phyloP scores from a whole-genome alignment of 2,797 vertebrate genomes.

The Hypotaenidia okinawae region DNA sequence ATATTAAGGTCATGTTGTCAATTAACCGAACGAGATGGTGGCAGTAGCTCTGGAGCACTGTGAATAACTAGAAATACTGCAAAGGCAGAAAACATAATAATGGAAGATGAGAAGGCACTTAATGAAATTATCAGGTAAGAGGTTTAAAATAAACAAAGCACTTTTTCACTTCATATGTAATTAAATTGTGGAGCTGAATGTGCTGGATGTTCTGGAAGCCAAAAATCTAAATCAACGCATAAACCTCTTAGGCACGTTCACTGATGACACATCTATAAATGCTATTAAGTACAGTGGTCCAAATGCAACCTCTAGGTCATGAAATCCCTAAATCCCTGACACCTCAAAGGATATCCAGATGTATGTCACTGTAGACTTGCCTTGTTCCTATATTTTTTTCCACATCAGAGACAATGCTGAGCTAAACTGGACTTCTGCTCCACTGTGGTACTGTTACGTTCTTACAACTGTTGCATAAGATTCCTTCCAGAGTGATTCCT shows the following conservation, averaged over 20 bases:
- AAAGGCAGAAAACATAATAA: constrained; percentile 30
- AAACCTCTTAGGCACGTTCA: neutral
- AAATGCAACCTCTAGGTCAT: neutral
- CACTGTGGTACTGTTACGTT: neutral
- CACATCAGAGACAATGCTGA: neutral
- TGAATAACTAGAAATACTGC: neutral
- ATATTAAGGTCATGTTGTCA: neutral
- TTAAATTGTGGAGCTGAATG: constrained; percentile 28
- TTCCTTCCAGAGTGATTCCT: neutral
- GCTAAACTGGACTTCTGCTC: neutral
- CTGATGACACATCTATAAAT: neutral
- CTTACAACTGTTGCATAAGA: neutral
- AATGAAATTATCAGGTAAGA: constrained; percentile 45
- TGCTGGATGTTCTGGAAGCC: constrained; percentile 7
- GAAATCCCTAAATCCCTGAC: neutral
- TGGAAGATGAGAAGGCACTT: constrained; percentile 7
- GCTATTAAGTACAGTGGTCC: neutral
- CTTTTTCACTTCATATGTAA: constrained; percentile 34
- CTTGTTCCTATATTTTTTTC: neutral
- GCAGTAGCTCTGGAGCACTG: neutral
- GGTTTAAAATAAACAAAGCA: constrained; percentile 41
- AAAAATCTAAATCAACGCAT: neutral
- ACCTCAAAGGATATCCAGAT: neutral
- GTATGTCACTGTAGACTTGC: neutral
- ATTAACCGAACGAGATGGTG: neutral